A percentile compares a stretch with the other conserved stretches of the same genome.
These are phyloP conservation scores for Macrosiphum euphorbiae DNA, from an alignment of 2,888 invertebrate genomes.

Conservation along the genomic window DNA sequence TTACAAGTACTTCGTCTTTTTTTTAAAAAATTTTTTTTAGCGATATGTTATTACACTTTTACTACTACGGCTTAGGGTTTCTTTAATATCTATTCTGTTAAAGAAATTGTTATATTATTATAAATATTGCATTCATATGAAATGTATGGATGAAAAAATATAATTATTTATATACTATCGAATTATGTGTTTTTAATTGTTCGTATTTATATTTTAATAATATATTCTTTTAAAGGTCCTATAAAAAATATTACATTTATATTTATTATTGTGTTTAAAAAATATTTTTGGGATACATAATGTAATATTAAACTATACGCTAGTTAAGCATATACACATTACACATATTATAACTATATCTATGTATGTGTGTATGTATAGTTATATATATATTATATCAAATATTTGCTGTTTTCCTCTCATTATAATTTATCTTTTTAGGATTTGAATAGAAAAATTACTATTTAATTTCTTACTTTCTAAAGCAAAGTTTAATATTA, in stretches of 20 bases:
- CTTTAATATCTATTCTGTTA: constrained; percentile 62
- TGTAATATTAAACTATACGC: constrained; percentile 6
- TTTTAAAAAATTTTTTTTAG: constrained; percentile 47
- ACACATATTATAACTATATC: not conserved
- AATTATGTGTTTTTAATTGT: constrained; percentile 63
- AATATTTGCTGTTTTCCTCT: constrained; percentile 12
- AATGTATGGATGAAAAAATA: constrained; percentile 63
- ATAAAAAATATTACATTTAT: constrained; percentile 45
- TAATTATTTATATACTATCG: constrained; percentile 64
- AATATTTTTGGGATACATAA: constrained; percentile 33
- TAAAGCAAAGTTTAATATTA: not conserved
- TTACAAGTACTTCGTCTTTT: constrained; percentile 58
- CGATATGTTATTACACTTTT: constrained; percentile 61
- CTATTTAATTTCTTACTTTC: not conserved
- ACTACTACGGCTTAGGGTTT: constrained; percentile 64
- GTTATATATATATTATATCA: too few relatives aligned
- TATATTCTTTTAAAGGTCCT: constrained; percentile 58
- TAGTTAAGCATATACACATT: not conserved
- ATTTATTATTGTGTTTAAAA: constrained; percentile 38
- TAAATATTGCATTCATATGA: constrained; percentile 47
- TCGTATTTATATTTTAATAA: constrained; percentile 19
- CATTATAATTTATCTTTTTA: not conserved
- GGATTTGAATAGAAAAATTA: not conserved
- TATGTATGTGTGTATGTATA: not conserved
- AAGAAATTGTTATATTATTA: constrained; percentile 64